Percentiles rank a stretch among this genome's conserved stretches.
phyloP scores from a whole-genome alignment of 1,140 invertebrate species.

The Hypothenemus hampei region DNA sequence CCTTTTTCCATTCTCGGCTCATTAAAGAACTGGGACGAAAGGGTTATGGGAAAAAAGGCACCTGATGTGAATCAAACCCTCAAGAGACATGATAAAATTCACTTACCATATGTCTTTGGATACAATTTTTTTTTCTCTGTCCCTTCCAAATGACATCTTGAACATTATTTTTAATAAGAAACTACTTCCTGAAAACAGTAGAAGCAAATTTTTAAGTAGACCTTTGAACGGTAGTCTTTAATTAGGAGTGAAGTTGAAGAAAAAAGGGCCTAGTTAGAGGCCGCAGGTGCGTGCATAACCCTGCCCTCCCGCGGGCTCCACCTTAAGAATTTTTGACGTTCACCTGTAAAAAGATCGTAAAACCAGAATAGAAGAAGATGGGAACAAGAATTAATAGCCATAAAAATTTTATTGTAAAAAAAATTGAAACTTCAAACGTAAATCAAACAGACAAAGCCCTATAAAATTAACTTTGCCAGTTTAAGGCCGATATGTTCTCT shows the following conservation, averaged over 20 bases:
- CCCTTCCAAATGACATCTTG: too few species aligned
- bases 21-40: constrained; percentile 27
- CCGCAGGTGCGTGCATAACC: not conserved
- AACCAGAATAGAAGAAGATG: not conserved
- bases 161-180: too few species aligned
- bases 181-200: too few species aligned
- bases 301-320: not conserved
- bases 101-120: constrained; percentile 1
- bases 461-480: too few species aligned
- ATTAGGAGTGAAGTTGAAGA: too few species aligned
- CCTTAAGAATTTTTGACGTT: not conserved
- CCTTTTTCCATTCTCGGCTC: constrained; percentile 23
- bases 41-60: constrained; percentile 29
- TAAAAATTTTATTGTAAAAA: not conserved
- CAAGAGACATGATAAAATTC: constrained; percentile 14
- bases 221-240: too few species aligned
- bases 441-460: not conserved
- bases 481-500: too few species aligned
- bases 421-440: not conserved
- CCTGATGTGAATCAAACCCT: constrained; percentile 22
- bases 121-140: too few species aligned
- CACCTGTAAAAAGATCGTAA: not conserved
- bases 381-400: not conserved
- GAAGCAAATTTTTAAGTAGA: too few species aligned
- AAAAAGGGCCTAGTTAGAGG: too few species aligned